A percentile compares a stretch with the other conserved stretches of the same genome.
Conservation (phyloP, 2,888 invertebrate species). For the Serrognathus titanus region DNA sequence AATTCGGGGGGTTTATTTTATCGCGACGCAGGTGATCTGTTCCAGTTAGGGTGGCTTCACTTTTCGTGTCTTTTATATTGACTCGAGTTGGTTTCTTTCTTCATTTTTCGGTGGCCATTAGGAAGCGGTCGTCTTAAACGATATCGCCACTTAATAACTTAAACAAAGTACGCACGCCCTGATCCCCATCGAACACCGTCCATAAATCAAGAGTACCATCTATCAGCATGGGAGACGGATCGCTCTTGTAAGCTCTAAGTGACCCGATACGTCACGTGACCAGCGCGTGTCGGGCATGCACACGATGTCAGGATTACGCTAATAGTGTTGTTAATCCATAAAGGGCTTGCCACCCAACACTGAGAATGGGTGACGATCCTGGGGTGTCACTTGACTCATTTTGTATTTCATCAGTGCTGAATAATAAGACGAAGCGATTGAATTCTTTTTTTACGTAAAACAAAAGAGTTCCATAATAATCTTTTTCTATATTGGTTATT, state of each 20-base stretch:
- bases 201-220: constrained; percentile 15
- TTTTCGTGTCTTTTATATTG: too few relatives aligned
- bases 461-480: too few relatives aligned
- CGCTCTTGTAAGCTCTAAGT: constrained; percentile 2
- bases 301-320: constrained; percentile 22
- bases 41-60: constrained; percentile 24
- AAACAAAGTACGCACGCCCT: constrained; percentile 12
- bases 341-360: constrained; percentile 8
- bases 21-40: constrained; percentile 24
- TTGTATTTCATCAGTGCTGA: too few relatives aligned
- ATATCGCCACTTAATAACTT: constrained; percentile 12
- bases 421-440: too few relatives aligned
- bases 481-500: too few relatives aligned
- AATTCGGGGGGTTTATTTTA: constrained; percentile 37
- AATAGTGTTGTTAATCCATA: constrained; percentile 28
- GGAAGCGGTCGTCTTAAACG: constrained; percentile 1
- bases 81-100: constrained; percentile 10
- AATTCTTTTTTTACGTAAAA: too few relatives aligned
- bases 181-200: constrained; percentile 13
- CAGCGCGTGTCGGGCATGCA: constrained; percentile 16
- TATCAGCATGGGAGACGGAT: not conserved
- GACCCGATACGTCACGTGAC: constrained; percentile 18
- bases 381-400: not conserved
- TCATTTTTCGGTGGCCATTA: not conserved
- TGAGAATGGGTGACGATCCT: not conserved